Percentiles rank a stretch among this genome's conserved stretches.
These are phyloP conservation scores for Bombycilla garrulus DNA, from an alignment of 2,113 vertebrate genomes.

Conservation along the genomic window DNA sequence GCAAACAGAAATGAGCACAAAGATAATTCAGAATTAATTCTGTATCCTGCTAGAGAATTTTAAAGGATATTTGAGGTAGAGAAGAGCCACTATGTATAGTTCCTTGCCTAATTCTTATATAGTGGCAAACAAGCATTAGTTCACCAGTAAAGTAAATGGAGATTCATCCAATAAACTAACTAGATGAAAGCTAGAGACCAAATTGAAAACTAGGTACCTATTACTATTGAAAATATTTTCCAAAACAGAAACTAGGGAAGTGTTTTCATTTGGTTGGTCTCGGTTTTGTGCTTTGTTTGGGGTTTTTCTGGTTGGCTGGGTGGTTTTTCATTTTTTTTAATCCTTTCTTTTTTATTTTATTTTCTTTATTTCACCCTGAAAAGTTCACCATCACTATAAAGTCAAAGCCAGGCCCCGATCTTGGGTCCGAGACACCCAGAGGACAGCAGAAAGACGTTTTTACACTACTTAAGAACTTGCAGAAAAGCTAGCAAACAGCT, in stretches of 20 bases:
- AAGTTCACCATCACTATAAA: not conserved
- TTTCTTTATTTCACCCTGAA: not conserved
- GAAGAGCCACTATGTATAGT: rapidly evolving
- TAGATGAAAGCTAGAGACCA: not conserved
- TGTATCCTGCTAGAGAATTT: not conserved
- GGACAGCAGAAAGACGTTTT: not conserved
- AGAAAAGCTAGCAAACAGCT: not conserved
- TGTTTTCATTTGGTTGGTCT: not conserved
- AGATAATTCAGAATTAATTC: not conserved
- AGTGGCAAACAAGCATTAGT: not conserved
- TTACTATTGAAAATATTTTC: not conserved
- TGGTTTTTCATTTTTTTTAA: not conserved
- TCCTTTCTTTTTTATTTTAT: not conserved
- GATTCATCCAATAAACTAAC: not conserved
- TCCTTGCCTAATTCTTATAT: not conserved
- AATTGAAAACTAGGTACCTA: not conserved
- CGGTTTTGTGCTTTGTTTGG: not conserved
- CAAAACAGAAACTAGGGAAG: not conserved
- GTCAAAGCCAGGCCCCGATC: not conserved
- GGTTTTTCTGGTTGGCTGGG: too few species aligned
- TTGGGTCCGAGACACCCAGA: not conserved
- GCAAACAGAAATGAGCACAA: not conserved
- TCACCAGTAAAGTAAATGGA: not conserved
- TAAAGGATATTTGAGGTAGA: not conserved
- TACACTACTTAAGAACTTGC: not conserved